Evolutionary conservation across 1,140 invertebrate species (phyloP).

Genomic region (Brachystomella parvula): DNA sequence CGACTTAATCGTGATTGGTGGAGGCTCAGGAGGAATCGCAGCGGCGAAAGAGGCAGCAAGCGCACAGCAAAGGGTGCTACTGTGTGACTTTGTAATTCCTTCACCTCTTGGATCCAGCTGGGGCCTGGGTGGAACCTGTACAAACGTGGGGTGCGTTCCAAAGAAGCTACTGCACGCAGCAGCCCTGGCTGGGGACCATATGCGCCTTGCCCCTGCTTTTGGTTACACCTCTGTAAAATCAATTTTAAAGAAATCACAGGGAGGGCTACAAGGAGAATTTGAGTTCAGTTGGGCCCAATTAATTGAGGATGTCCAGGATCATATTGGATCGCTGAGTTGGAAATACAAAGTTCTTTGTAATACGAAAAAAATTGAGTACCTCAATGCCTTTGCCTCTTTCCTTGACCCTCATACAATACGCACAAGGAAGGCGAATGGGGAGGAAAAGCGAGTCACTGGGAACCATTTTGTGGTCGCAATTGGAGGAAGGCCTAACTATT

Average conservation of each 20-base stretch:
- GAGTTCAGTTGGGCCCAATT: not conserved
- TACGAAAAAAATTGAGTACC: constrained; percentile 53
- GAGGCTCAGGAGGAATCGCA: constrained; percentile 57
- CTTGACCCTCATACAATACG: constrained; percentile 49
- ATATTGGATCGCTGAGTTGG: constrained; percentile 56
- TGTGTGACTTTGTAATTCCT: constrained; percentile 54
- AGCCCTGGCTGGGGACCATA: constrained; percentile 40
- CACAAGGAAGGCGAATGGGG: constrained; percentile 40
- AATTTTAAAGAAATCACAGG: not conserved
- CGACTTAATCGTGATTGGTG: constrained; percentile 58
- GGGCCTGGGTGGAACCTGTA: constrained; percentile 55
- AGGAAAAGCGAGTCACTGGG: constrained; percentile 58
- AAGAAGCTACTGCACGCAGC: constrained; percentile 60
- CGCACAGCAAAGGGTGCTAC: constrained; percentile 50
- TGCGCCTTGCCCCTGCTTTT: constrained; percentile 46
- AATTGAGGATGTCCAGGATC: constrained; percentile 46
- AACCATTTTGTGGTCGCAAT: constrained; percentile 55
- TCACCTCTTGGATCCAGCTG: constrained; percentile 43
- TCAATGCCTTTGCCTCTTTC: constrained; percentile 57
- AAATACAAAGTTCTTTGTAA: constrained; percentile 51
- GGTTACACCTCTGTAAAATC: constrained; percentile 44
- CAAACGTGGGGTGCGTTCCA: constrained; percentile 60
- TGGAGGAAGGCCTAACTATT: constrained; percentile 45
- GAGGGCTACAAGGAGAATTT: constrained; percentile 1
- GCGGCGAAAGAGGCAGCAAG: constrained; percentile 50